Percentiles rank a stretch among this genome's conserved stretches.
These are phyloP conservation scores for Cactoblastis cactorum DNA, from an alignment of 2,888 invertebrate species.

Conservation along the genomic window DNA sequence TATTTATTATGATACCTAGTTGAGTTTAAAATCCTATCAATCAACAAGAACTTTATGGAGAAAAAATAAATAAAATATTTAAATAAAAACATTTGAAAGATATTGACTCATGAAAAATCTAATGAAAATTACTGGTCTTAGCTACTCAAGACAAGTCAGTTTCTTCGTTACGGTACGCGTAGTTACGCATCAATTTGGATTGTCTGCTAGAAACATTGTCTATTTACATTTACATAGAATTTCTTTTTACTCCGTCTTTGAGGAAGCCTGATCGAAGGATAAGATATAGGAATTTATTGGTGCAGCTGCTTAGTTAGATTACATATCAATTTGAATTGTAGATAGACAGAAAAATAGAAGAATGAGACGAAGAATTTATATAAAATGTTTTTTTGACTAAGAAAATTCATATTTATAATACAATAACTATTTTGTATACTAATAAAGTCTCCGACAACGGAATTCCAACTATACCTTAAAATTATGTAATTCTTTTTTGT, in stretches of 20 bases:
- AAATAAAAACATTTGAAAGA: too few species aligned
- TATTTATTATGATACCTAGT: too few species aligned
- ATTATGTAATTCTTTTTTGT: too few species aligned
- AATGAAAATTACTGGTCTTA: too few species aligned
- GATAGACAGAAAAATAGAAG: neutral
- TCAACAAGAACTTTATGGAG: too few species aligned
- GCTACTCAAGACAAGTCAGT: too few species aligned
- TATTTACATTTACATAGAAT: conserved; percentile 34
- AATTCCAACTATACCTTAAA: too few species aligned
- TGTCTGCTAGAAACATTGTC: conserved; percentile 30
- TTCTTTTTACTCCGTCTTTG: conserved; percentile 27
- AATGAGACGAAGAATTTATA: neutral
- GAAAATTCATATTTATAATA: neutral
- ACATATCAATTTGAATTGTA: neutral
- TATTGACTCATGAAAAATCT: too few species aligned
- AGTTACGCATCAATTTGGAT: neutral
- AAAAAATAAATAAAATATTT: too few species aligned
- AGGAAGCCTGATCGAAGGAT: conserved; percentile 33
- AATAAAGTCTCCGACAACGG: too few species aligned
- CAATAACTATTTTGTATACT: too few species aligned
- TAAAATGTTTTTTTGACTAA: neutral
- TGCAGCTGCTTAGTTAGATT: conserved; percentile 3
- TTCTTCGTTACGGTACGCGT: neutral
- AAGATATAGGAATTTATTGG: conserved; percentile 14
- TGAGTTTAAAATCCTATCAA: too few species aligned